phyloP scores from a whole-genome alignment of 1,140 invertebrate species.

The Zophobas morio region DNA sequence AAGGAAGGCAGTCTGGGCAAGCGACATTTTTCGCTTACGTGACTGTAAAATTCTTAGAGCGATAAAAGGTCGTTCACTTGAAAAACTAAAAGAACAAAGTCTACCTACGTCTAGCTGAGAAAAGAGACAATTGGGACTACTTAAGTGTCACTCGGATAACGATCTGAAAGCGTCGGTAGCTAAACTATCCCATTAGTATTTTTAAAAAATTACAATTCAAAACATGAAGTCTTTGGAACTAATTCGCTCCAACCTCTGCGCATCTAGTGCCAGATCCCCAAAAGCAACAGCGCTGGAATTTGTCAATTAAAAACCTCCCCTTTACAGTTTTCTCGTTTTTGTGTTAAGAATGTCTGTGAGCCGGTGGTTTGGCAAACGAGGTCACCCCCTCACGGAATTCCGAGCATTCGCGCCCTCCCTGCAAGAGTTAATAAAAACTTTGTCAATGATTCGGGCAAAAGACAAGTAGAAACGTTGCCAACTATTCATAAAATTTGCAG shows the following conservation, averaged over 20 bases:
- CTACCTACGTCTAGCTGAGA: not conserved
- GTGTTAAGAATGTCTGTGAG: conserved; percentile 33
- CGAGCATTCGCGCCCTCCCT: conserved; percentile 18
- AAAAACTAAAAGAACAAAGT: conserved; percentile 14
- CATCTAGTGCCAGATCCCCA: not conserved
- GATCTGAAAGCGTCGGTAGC: no score
- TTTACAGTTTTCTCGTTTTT: conserved; percentile 37
- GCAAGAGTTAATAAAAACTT: conserved; percentile 37
- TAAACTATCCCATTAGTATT: not conserved
- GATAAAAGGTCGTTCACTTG: conserved; percentile 32
- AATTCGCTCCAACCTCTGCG: no score
- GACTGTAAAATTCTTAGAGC: conserved; percentile 20
- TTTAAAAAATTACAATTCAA: no score
- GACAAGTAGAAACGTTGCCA: conserved; percentile 22
- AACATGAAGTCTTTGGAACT: no score
- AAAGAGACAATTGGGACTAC: not conserved
- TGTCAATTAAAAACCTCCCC: conserved; percentile 28
- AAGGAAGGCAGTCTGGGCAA: conserved; percentile 1
- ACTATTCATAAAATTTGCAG: conserved; percentile 34
- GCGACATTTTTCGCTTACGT: conserved; percentile 42
- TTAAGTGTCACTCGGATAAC: not conserved
- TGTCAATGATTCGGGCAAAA: conserved; percentile 20
- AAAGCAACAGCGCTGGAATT: conserved; percentile 31
- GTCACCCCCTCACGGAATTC: conserved; percentile 22
- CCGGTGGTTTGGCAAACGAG: conserved; percentile 33